A percentile compares a stretch with the other conserved stretches of the same genome.
These are phyloP conservation scores for Cantharis rustica DNA, from an alignment of 2,888 invertebrate species.

Conservation along the genomic window DNA sequence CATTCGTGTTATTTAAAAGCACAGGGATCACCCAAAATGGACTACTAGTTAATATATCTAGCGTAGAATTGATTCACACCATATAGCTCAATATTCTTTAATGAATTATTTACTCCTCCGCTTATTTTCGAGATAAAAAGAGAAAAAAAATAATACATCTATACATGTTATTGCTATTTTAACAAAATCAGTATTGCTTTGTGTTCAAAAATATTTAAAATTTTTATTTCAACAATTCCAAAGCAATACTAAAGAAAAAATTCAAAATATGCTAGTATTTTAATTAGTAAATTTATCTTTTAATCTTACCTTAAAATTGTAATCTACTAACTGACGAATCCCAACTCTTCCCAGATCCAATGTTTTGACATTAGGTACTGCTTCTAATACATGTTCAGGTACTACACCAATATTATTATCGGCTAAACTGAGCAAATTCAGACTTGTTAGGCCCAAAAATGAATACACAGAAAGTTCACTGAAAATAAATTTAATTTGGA, in stretches of 20 bases:
- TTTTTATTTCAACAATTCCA: too few species aligned
- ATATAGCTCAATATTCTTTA: too few species aligned
- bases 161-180: too few species aligned
- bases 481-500: slow-evolving; percentile 42
- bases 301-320: slow-evolving; percentile 73
- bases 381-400: slow-evolving; percentile 75
- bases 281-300: neutral
- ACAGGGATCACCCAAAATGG: too few species aligned
- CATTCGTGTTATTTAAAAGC: too few species aligned
- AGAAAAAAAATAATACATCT: too few species aligned
- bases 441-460: slow-evolving; percentile 74
- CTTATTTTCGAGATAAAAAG: too few species aligned
- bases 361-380: slow-evolving; percentile 77
- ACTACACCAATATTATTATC: slow-evolving; percentile 78
- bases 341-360: slow-evolving; percentile 83
- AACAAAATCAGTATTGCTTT: too few species aligned
- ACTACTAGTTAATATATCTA: too few species aligned
- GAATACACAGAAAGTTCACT: slow-evolving; percentile 75
- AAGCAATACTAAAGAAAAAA: neutral
- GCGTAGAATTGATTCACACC: too few species aligned
- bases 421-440: slow-evolving; percentile 78
- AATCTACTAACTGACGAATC: slow-evolving; percentile 72
- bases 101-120: too few species aligned
- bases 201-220: too few species aligned
- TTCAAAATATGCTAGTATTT: neutral